Evolutionary conservation across 1,140 invertebrate species (phyloP).

Genomic region (Manduca sexta): DNA sequence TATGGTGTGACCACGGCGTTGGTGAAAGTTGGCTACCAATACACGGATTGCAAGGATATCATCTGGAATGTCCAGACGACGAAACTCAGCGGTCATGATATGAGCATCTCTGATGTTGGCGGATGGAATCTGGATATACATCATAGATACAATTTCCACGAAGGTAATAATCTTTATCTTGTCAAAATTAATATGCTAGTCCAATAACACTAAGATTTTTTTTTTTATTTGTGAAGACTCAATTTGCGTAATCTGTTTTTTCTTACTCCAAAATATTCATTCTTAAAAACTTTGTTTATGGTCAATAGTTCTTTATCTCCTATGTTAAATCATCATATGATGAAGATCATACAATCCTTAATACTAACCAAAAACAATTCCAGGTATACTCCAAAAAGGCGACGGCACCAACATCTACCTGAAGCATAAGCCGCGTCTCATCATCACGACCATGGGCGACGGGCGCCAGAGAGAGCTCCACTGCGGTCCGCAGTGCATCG

Average conservation of each 20-base stretch:
- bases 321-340: no score
- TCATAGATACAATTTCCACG: conserved; percentile 97
- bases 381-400: conserved; percentile 96
- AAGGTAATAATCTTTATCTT: conserved; percentile 77
- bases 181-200: no score
- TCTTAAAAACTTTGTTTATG: no score
- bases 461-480: conserved; percentile 90
- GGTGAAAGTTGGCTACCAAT: conserved; percentile 97
- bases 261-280: no score
- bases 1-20: conserved; percentile 92
- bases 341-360: no score
- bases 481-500: conserved; percentile 86
- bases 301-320: no score
- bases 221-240: no score
- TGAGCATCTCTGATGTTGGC: conserved; percentile 96
- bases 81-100: conserved; percentile 95
- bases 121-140: conserved; percentile 98
- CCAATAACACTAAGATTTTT: no score
- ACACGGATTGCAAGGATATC: conserved; percentile 92
- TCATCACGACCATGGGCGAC: conserved; percentile 94
- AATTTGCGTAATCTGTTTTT: no score
- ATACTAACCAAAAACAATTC: conserved; percentile 8
- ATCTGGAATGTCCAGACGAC: conserved; percentile 97
- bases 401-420: conserved; percentile 97
- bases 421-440: conserved; percentile 93